Percentiles rank a stretch among this genome's conserved stretches.
phyloP scores from a whole-genome alignment of 2,113 vertebrate genomes.

The Mormyrus lacerda region DNA sequence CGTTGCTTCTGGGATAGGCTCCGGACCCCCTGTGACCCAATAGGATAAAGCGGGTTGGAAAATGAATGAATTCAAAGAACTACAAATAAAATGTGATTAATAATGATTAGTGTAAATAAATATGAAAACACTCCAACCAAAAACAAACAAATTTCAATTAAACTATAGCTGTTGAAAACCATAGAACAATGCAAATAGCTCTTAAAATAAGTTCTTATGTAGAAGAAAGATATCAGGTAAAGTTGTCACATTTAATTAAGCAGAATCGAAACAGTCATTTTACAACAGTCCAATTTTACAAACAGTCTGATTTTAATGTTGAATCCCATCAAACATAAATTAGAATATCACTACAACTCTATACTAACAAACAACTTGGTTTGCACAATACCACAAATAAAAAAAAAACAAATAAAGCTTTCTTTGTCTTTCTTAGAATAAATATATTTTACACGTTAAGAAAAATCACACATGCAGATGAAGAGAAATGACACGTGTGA shows the following conservation, averaged over 20 bases:
- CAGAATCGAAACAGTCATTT: background rate
- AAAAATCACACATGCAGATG: background rate
- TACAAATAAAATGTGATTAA: background rate
- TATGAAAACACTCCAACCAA: background rate
- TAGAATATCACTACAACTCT: background rate
- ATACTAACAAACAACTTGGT: background rate
- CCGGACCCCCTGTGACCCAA: no score
- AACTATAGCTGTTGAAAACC: background rate
- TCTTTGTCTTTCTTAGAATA: background rate
- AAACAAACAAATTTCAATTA: background rate
- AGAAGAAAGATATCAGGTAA: background rate
- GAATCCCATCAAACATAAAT: background rate
- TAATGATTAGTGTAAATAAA: background rate
- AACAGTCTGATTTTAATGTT: background rate
- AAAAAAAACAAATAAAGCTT: no score
- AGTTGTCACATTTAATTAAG: background rate
- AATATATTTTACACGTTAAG: background rate
- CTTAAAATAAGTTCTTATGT: background rate
- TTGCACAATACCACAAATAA: background rate
- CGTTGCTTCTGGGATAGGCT: no score
- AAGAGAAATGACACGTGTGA: background rate
- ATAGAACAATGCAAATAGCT: background rate
- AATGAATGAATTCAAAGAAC: background rate
- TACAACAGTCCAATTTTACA: no score
- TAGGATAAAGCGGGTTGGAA: no score